Percentiles rank a stretch among this genome's conserved stretches.
Evolutionary conservation across 2,113 vertebrate species (phyloP).

Genomic region (Glaucomys volans): DNA sequence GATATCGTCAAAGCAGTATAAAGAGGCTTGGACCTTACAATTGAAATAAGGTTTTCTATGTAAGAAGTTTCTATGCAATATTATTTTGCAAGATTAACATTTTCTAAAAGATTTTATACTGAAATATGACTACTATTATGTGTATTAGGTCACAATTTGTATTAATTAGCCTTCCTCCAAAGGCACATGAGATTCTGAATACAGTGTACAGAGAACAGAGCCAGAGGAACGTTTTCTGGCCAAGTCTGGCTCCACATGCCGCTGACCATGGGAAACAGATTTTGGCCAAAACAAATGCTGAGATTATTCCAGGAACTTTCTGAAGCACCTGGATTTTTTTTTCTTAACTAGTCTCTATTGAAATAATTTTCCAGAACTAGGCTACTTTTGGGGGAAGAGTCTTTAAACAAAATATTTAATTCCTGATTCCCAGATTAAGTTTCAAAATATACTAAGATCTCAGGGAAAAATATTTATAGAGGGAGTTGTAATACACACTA

Average conservation of each 20-base stretch:
- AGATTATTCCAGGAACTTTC: constrained; percentile 53
- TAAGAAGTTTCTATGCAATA: neutral
- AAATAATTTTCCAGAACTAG: constrained; percentile 21
- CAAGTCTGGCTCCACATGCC: neutral
- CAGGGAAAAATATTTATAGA: neutral
- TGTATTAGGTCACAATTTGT: neutral
- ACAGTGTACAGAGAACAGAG: neutral
- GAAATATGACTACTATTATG: neutral
- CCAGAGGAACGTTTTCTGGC: neutral
- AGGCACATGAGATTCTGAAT: neutral
- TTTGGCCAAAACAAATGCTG: constrained; percentile 51
- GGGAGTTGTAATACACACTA: neutral
- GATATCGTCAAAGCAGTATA: neutral
- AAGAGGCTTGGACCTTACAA: neutral
- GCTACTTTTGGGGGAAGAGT: neutral
- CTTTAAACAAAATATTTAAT: constrained; percentile 38
- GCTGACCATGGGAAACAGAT: constrained; percentile 49
- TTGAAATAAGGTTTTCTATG: neutral
- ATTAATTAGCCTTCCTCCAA: neutral
- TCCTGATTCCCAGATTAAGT: neutral
- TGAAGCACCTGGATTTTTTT: constrained; percentile 36
- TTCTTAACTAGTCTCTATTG: neutral
- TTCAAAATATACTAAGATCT: neutral
- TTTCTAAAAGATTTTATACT: constrained; percentile 4
- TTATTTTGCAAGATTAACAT: neutral